Evolutionary conservation across 2,113 vertebrate genomes (phyloP), one percentile per base, ranked within the genome.

Genomic region (Zeus faber): DNA sequence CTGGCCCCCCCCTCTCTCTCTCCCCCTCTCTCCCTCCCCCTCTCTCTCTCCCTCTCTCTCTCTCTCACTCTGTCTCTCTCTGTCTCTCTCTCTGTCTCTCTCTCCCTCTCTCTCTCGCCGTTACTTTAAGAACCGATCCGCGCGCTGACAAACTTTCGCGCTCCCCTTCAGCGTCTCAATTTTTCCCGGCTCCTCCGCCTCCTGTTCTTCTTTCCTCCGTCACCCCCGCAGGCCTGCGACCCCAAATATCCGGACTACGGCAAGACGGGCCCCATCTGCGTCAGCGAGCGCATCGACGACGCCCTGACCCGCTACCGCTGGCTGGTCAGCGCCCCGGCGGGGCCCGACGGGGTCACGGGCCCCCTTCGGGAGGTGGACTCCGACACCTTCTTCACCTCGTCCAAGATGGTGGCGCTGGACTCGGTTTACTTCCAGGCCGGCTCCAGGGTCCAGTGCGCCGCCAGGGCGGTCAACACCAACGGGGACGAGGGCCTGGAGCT

Each of bases 341-440:
- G 95, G 39, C 83, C 91, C 0, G 92, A 96, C 8, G 93, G 95
- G 0, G 91, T 98, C 53, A 93, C 93, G 62, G 93, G 92, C 69
- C 94, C 94, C 71, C 92, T 98, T 93, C 91, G 83, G 62, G 96
- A 97, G 70, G 88, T 93, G 53, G 94, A 97, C 86, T 94, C 93
- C 14, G 92, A 98, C 76, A 98, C 95, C 11, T 98, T 97, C 84
- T 97, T 98, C 52, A 95, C 96, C 0, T 95, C 95, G 5, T 94
- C 95, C 63, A 98, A 97, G 88, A 91, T 89, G 79, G 93, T 98
- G 75, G 91, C 94, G 0, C 58, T 98, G 3, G 96, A 98, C 79
- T 96, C 96, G 35, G 86, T 98, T 72, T 98, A 98, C 89, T 98
- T 98, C 70, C 95, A 95, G 64, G 91, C 94, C 0, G 94, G 96